A percentile compares a stretch with the other conserved stretches of the same genome.
phyloP scores from a whole-genome alignment of 2,888 invertebrate species.

The Trissolcus japonicus region DNA sequence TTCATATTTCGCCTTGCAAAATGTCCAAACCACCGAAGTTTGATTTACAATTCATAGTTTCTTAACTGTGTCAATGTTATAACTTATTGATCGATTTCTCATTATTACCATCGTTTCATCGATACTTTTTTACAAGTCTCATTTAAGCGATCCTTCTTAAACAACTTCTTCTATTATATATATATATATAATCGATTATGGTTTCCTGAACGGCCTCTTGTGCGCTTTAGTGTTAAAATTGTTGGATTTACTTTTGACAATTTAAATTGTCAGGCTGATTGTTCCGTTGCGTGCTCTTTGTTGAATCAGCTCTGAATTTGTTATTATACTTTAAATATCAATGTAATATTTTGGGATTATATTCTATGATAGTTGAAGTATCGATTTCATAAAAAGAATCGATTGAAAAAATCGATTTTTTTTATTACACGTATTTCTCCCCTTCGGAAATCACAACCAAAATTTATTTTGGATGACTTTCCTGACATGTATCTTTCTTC shows the following conservation, averaged over 20 bases:
- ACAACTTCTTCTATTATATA: constrained; percentile 29
- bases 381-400: too few relatives aligned
- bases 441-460: too few relatives aligned
- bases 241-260: constrained; percentile 16
- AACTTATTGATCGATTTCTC: constrained; percentile 17
- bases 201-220: constrained; percentile 18
- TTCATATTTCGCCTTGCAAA: constrained; percentile 36
- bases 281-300: too few relatives aligned
- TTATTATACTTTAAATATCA: too few relatives aligned
- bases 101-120: constrained; percentile 23
- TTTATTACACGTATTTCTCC: too few relatives aligned
- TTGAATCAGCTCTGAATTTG: too few relatives aligned
- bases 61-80: constrained; percentile 50
- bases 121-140: constrained; percentile 9
- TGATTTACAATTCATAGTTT: constrained; percentile 38
- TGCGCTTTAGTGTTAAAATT: constrained; percentile 1
- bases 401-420: too few relatives aligned
- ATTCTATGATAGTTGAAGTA: too few relatives aligned
- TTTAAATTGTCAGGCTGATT: neutral
- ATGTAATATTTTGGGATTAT: too few relatives aligned
- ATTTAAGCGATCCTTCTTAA: constrained; percentile 18
- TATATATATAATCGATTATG: constrained; percentile 21
- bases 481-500: too few relatives aligned
- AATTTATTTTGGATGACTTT: too few relatives aligned
- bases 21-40: constrained; percentile 41